Evolutionary conservation across 2,113 vertebrate genomes (phyloP).

Genomic region (Urocolius indicus): DNA sequence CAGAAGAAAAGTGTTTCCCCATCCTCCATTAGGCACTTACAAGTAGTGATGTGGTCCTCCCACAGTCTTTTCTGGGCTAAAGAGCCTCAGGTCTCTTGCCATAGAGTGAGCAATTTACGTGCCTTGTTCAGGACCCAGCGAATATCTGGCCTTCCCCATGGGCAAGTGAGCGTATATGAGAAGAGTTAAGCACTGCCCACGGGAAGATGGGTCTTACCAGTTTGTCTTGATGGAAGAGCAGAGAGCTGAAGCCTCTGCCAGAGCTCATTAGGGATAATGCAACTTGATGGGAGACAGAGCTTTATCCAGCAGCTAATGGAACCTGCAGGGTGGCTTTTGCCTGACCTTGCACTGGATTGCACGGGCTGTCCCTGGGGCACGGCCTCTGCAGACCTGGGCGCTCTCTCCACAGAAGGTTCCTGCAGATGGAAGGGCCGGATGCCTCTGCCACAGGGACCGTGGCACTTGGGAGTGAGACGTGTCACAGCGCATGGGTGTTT

Average conservation of each 20-base stretch:
- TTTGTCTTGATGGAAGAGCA: not conserved
- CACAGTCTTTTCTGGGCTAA: too few species aligned
- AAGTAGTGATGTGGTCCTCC: too few species aligned
- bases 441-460: not conserved
- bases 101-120: not conserved
- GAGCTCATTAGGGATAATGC: slow-evolving; percentile 56
- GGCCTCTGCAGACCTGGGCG: not conserved
- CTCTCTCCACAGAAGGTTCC: not conserved
- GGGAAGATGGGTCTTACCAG: not conserved
- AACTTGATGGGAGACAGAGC: slow-evolving; percentile 25
- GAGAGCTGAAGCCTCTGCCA: slow-evolving; percentile 42
- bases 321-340: not conserved
- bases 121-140: not conserved
- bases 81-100: too few species aligned
- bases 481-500: rapidly evolving
- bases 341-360: slow-evolving; percentile 19
- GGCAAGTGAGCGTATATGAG: not conserved
- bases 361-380: not conserved
- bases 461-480: rapidly evolving
- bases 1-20: too few species aligned
- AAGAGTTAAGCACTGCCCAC: not conserved
- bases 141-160: not conserved
- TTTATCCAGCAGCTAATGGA: not conserved
- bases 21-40: too few species aligned
- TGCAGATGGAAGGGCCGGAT: not conserved